Evolutionary conservation across 2,797 vertebrate species (phyloP), one percentile per base, ranked within the genome.

Genomic region (Hirundo rustica): DNA sequence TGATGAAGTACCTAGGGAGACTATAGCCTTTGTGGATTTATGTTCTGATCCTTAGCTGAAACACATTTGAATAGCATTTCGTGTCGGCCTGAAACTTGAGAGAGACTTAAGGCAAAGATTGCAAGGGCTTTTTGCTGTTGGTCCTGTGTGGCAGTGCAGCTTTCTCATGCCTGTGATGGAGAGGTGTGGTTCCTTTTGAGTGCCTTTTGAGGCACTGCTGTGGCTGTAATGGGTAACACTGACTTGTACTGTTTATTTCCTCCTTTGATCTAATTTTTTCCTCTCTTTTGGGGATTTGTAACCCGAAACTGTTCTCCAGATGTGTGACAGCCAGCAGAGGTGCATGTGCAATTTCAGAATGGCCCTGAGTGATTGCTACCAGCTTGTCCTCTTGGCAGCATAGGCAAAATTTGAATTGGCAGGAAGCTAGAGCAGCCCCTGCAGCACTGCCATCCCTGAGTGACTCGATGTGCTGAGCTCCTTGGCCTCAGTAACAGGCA

Each of bases 331-430:
- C 81, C 84, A 45, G 5, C 53, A 71, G 89, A 94, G 67, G 74
- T 89, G 51, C 60, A 13, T 1, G 40, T 85, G 67, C 74, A 60
- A 27, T 85, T 75, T 74, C 34, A 85, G 66, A 85, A 58, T 54
- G 40, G 58, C 80, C 67, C 45, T 71, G 85, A 53, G 61, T 92
- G 84, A 74, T 77, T 93, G 77, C 25, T 94, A 88, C 93, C 85
- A 74, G 88, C 87, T 85, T 89, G 85, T 85, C 8, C 9, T 62
- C 62, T 91, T 91, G 93, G 87, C 94, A 92, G 74, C 34, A 2
- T 0, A 45, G 73, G 38, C 53, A 74, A 23, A 40, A 40, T 64
- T 42, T 60, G 73, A 84, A 26, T 65, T 92, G 93, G 76, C 85
- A 67, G 58, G 90, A 85, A 73, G 65, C 79, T 74, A 73, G 72